Conservation (phyloP, 2,113 vertebrate genomes). For the Callipepla squamata region DNA sequence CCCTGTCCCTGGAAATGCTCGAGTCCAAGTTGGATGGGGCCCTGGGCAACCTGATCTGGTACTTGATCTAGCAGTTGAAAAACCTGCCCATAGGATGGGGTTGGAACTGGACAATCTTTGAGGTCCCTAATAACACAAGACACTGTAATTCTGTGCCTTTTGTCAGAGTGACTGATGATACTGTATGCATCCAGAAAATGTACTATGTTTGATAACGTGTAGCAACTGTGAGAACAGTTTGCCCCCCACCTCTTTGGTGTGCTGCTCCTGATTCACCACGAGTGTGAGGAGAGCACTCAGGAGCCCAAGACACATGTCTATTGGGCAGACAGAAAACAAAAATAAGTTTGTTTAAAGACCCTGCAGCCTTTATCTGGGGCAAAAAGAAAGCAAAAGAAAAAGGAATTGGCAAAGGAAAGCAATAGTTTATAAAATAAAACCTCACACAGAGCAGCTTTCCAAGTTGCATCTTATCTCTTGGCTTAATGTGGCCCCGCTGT, state of each 20-base stretch:
- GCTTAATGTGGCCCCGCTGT: background rate
- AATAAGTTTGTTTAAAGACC: background rate
- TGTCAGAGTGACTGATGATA: background rate
- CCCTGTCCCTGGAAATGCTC: too few relatives aligned
- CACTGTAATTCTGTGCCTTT: background rate
- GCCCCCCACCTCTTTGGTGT: background rate
- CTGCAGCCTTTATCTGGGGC: background rate
- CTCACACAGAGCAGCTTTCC: background rate
- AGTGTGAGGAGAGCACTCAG: background rate
- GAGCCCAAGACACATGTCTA: fast-evolving
- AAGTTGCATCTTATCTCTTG: background rate
- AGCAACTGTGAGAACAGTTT: background rate
- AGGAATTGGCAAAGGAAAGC: background rate
- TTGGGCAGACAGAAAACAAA: conserved; percentile 17
- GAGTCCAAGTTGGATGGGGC: too few relatives aligned
- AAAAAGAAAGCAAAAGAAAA: background rate
- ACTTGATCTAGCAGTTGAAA: too few relatives aligned
- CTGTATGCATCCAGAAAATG: background rate
- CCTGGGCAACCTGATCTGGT: too few relatives aligned
- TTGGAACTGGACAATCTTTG: too few relatives aligned
- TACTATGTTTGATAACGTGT: fast-evolving
- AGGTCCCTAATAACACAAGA: too few relatives aligned
- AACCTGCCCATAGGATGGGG: too few relatives aligned
- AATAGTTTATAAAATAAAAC: background rate
- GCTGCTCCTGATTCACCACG: background rate